Conservation (phyloP, 30 jellyfish, hydroid and myxozoan genomes). For the Aurelia aurita region DNA sequence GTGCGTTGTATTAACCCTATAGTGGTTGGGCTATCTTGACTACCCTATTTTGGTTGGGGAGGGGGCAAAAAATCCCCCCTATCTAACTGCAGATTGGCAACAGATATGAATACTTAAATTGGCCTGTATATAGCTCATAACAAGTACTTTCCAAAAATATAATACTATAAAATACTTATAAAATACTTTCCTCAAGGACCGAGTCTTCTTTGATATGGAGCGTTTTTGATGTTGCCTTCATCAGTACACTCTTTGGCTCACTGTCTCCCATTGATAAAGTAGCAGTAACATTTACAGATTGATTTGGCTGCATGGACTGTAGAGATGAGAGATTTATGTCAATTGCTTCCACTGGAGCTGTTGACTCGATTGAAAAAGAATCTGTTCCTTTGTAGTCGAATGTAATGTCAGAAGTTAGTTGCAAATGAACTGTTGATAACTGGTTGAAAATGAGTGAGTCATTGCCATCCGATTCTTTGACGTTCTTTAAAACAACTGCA, state of each 20-base stretch:
- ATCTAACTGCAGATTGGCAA: too few species aligned
- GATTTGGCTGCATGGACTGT: slow-evolving; percentile 18
- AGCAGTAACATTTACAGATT: slow-evolving; percentile 17
- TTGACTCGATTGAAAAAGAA: neutral
- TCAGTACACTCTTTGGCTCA: neutral
- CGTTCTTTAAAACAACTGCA: neutral
- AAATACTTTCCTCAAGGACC: slow-evolving; percentile 19
- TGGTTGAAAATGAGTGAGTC: slow-evolving; percentile 17
- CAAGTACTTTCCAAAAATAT: too few species aligned
- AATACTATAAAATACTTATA: too few species aligned
- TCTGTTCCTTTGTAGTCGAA: slow-evolving; percentile 9
- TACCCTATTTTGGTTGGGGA: too few species aligned
- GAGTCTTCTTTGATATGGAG: slow-evolving; percentile 31
- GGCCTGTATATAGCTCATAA: too few species aligned
- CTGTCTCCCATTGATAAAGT: slow-evolving; percentile 10
- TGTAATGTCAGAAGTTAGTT: neutral
- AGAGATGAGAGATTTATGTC: neutral
- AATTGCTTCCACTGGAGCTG: slow-evolving; percentile 10
- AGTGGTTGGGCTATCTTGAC: too few species aligned
- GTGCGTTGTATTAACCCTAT: too few species aligned
- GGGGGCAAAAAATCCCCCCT: too few species aligned
- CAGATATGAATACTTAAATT: too few species aligned
- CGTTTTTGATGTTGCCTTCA: slow-evolving; percentile 3
- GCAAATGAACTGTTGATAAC: neutral
- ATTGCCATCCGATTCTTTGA: neutral